Base-by-base conservation (phyloP, 2,888 invertebrate genomes). In the Ischnus inquisitorius region DNA sequence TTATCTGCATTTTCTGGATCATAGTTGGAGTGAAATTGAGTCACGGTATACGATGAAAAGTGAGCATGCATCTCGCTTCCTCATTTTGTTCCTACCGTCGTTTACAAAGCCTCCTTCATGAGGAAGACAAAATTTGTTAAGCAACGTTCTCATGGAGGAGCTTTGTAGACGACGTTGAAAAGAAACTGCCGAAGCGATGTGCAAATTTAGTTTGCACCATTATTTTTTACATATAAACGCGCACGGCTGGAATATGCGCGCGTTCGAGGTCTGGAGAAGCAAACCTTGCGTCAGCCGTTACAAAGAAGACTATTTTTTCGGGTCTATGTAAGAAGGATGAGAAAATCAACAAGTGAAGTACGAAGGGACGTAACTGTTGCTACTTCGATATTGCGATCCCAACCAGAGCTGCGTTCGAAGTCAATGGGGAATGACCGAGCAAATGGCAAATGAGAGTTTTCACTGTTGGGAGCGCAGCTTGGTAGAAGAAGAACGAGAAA, bases 341-440 rank as follows among this genome's bases (percentile, higher is more conserved):
- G 64, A 39, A 8, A 3, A 19, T 19, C 75, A 19, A 64, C 64
- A 39, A 64, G 64, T 48, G 64, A 62, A 48, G 48, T 19, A 25
- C 19, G 60, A 12, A 28, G 62, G 46, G 16, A 34, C 34, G 46
- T 74, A 74, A 74, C 28, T 46, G 74, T 62, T 46, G 28, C 19
- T 64, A 62, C 64, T 39, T 64, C 64, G 51, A 64, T 16, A 48
- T 64, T n/a, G 8, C 19, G 19, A 75, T 51, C 14, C 46, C 16
- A 25, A 22, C 60, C 19, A 22, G 60, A 60, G 60, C 28, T n/a
- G 3, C 25, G 34, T 19, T 39, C 22, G 14, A 46, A 62, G 28
- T 34, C 10, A 34, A 43, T 22, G 48, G 39, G 28, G 6, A 79
- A 69, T 62, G 60, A 46, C 14, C 69, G 39, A 76, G 41, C 46